Conservation (phyloP, 2,888 invertebrate species). For the Sinotaia quadrata region DNA sequence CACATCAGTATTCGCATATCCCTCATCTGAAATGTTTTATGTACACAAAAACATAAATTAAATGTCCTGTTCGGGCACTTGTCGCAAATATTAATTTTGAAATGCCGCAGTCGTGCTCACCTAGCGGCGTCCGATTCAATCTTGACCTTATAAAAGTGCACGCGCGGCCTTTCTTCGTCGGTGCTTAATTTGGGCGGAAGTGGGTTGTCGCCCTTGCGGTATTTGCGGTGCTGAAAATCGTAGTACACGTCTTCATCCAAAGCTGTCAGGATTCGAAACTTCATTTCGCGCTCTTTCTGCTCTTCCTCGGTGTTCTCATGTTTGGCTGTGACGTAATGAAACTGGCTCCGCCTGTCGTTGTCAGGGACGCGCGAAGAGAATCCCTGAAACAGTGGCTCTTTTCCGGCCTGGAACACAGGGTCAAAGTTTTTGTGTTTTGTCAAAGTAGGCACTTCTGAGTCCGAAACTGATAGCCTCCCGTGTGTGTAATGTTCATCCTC, state of each 20-base stretch:
- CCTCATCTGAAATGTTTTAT: no score
- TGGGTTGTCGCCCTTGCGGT: conserved; percentile 23
- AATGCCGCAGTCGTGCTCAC: no score
- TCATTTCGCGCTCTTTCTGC: conserved; percentile 11
- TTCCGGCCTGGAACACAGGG: conserved; percentile 4
- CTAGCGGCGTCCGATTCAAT: conserved; percentile 14
- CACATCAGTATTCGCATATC: no score
- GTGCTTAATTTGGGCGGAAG: conserved; percentile 5
- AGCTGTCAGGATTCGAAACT: conserved; percentile 36
- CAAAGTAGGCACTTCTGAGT: no score
- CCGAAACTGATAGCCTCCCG: no score
- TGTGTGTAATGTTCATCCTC: no score
- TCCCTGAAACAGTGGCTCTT: conserved; percentile 34
- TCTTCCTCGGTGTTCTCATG: neutral
- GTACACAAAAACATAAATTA: no score
- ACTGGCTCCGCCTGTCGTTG: conserved; percentile 30
- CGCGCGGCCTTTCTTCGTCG: conserved; percentile 32
- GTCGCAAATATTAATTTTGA: no score
- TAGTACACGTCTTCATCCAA: conserved; percentile 40
- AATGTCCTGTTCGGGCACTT: no score
- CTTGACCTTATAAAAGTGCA: conserved; percentile 39
- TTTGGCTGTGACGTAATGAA: conserved; percentile 30
- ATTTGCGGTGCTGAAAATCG: conserved; percentile 40
- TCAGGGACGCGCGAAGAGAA: conserved; percentile 35
- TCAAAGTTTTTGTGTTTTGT: no score